Percentiles rank a stretch among this genome's conserved stretches.
Evolutionary conservation across 2,113 vertebrate species (phyloP).

Genomic region (Callaeas wilsoni): DNA sequence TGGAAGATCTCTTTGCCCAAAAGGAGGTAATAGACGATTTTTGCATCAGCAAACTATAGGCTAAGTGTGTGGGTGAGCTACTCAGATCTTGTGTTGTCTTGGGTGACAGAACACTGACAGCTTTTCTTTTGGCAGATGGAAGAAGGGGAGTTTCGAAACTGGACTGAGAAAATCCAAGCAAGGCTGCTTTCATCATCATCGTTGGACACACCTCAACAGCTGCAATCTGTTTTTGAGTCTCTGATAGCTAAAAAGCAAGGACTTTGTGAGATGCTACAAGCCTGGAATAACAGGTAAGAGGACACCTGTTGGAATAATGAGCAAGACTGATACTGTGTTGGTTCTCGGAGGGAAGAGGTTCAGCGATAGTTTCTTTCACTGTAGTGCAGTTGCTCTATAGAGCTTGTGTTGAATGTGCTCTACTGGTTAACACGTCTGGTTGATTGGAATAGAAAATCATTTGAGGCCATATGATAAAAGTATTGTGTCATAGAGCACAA

Average conservation of each 20-base stretch:
- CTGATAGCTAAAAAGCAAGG: conserved; percentile 95
- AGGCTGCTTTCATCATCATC: conserved; percentile 80
- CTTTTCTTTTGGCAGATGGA: conserved; percentile 83
- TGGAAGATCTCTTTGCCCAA: conserved; percentile 98
- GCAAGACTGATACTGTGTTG: neutral
- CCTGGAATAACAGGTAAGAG: conserved; percentile 92
- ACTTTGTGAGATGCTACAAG: conserved; percentile 92
- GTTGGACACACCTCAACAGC: conserved; percentile 87
- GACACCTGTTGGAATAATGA: neutral
- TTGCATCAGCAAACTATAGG: neutral
- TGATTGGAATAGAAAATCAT: neutral
- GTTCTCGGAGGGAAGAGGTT: neutral
- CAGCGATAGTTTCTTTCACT: neutral
- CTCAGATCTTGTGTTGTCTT: neutral
- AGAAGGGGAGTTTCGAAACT: conserved; percentile 89
- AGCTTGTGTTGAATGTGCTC: neutral
- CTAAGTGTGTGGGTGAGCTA: neutral
- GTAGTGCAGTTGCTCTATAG: neutral
- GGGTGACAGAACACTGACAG: neutral
- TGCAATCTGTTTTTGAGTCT: conserved; percentile 88
- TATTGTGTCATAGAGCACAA: neutral
- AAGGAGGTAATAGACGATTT: conserved; percentile 81
- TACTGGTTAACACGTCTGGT: neutral
- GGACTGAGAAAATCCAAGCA: conserved; percentile 93
- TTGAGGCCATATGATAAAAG: neutral